A percentile compares a stretch with the other conserved stretches of the same genome.
Evolutionary conservation across 2,888 invertebrate species (phyloP).

Genomic region (Pseudococcus jackbeardsleyi): DNA sequence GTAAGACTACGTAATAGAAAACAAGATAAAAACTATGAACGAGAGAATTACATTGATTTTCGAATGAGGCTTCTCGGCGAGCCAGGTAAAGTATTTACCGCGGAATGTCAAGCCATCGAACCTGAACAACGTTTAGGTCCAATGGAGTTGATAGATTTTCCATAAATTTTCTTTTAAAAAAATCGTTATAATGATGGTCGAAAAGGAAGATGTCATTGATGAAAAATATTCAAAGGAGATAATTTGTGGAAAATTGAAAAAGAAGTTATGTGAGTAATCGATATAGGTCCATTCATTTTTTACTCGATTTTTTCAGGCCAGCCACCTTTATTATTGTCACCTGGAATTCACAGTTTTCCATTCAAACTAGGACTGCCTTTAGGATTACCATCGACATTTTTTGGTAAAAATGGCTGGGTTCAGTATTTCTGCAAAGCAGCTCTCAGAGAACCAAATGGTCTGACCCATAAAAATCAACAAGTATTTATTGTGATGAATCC

Average conservation of each 20-base stretch:
- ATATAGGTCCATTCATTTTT: too few species aligned
- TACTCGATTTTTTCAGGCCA: conserved; percentile 76
- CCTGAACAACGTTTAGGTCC: conserved; percentile 15
- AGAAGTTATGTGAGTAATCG: not conserved
- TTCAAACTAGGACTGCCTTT: conserved; percentile 92
- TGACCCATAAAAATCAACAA: conserved; percentile 95
- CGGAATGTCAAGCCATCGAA: not conserved
- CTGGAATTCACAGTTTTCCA: conserved; percentile 95
- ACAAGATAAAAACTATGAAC: conserved; percentile 88
- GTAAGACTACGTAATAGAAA: conserved; percentile 87
- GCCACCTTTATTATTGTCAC: conserved; percentile 85
- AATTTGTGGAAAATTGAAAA: not conserved
- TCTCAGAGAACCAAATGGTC: conserved; percentile 86
- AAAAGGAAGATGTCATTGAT: not conserved
- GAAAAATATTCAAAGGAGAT: not conserved
- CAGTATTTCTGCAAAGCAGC: conserved; percentile 95
- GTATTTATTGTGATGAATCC: conserved; percentile 98
- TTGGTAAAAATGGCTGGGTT: conserved; percentile 95
- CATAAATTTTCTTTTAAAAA: not conserved
- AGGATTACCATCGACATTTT: conserved; percentile 91
- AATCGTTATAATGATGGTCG: not conserved
- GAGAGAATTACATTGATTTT: conserved; percentile 95
- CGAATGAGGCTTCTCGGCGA: conserved; percentile 92
- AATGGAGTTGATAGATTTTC: not conserved
- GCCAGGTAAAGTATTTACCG: conserved; percentile 74